Base-by-base conservation (phyloP, 2,888 invertebrate genomes). In the Salticus scenicus region DNA sequence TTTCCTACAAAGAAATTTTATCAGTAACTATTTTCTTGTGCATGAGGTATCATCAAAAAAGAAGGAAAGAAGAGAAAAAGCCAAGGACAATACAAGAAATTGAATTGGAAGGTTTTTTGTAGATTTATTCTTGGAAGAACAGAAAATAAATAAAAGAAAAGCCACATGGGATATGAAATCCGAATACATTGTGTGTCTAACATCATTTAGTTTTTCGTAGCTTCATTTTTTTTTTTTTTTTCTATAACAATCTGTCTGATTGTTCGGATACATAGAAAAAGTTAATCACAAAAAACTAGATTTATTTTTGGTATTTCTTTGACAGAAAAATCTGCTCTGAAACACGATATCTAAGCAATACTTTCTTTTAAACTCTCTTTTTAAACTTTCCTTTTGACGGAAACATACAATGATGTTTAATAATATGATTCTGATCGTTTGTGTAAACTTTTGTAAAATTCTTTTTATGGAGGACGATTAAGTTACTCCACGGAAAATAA, bases 141-240 rank as follows among this genome's bases (percentile, higher is more conserved):
- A 47, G 47, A 57, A 57, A 57, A 57, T 57, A 2, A 57, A 24
- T 57, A 20, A 57, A 24, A 57, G 24, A 57, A 57, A 57, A 57
- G 7, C 57, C 24, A 24, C 7, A 24, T 24, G 17, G 17, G 57
- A 47, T 47, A 47, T 14, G 17, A 47, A 47, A 24, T 17, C 57
- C 57, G 7, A 5, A 57, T 57, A 24, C 24, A 57, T 57, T 57
- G 57, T 57, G 57, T 57, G 57, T 24, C 24, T 57, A 57, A 5
- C 12, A 47, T 47, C 10, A 47, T 47, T n/a, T 47, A 47, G 10
- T 47, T 17, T 17, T 17, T n/a, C 2, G 10, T 2, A 5, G 2
- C 4, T 57, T 57, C 24, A 24, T 1, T 24, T 17, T 5, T 5
- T 24, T 57, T 24, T 57, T 57, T 57, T 1, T 24, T 24, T 57